Percentiles rank a stretch among this genome's conserved stretches.
Evolutionary conservation across 2,888 invertebrate species (phyloP).

Genomic region (Mamestra brassicae): DNA sequence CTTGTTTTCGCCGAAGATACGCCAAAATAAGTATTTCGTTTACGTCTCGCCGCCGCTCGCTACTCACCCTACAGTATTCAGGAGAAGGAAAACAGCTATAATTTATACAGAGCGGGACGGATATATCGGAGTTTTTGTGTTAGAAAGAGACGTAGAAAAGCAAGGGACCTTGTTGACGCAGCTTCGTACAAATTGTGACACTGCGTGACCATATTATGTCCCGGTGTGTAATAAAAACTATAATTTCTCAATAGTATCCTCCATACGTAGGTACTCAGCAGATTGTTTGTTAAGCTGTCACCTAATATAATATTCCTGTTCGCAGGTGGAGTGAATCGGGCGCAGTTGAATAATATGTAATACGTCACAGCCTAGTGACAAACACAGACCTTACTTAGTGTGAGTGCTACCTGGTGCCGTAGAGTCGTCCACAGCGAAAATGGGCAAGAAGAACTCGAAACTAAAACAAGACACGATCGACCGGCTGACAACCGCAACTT

Average conservation of each 20-base stretch:
- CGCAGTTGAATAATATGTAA: constrained; percentile 84
- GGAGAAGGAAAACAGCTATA: constrained; percentile 84
- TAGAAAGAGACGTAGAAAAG: constrained; percentile 68
- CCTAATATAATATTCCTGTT: constrained; percentile 65
- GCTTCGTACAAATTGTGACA: constrained; percentile 72
- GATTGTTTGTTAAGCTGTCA: constrained; percentile 13
- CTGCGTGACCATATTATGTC: constrained; percentile 69
- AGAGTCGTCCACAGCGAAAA: constrained; percentile 84
- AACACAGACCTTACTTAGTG: constrained; percentile 67
- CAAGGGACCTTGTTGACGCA: constrained; percentile 71
- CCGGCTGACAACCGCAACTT: constrained; percentile 97
- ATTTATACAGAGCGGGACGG: constrained; percentile 79
- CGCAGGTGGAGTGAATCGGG: constrained; percentile 76
- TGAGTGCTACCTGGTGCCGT: constrained; percentile 64
- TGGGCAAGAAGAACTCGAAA: constrained; percentile 99
- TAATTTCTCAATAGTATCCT: constrained; percentile 31
- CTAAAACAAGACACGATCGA: constrained; percentile 98
- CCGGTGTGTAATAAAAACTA: constrained; percentile 51
- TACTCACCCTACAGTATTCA: constrained; percentile 79
- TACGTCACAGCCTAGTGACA: constrained; percentile 74
- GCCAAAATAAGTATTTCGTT: constrained; percentile 84
- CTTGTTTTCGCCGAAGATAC: constrained; percentile 85
- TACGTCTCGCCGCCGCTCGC: constrained; percentile 76
- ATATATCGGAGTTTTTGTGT: constrained; percentile 63
- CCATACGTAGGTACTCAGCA: constrained; percentile 14